Evolutionary conservation across 2,797 vertebrate species (phyloP), one percentile per base, ranked within the genome.

Genomic region (Cirrhinus mrigala): DNA sequence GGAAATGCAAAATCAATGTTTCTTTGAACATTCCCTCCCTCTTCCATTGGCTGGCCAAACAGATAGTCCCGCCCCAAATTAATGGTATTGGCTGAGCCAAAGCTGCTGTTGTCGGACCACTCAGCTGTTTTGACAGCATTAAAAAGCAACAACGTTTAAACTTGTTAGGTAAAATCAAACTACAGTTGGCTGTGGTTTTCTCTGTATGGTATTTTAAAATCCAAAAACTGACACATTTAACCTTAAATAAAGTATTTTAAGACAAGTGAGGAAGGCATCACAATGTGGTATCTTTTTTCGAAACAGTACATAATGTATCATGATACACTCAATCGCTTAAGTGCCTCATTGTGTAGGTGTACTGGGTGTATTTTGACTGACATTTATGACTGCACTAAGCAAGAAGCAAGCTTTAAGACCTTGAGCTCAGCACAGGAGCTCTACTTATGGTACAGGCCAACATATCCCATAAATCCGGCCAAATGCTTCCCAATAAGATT

Each of bases 361-460:
- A 37, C 77, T 66, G 70, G 60, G 33, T 11, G 29, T 33, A 66
- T 24, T 74, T 48, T 74, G 56, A 84, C 58, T 84, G 86, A 84
- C 71, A 83, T 79, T 83, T 56, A 68, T 24, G 66, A 68, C 68
- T 87, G 27, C 46, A 40, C 64, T 33, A 7, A 68, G 37, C 37
- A 6, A 58, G 58, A 15, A 85, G 76, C n/a, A 12, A 79, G 76
- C 68, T 79, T 60, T 33, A 79, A 85, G 76, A 62, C 83, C 83
- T 85, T 79, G 66, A 85, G 54, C 54, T 62, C 52, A 52, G 83
- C 75, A 70, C 29, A 37, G 15, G 54, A 62, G 40, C n/a, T 11
- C 4, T 70, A 60, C 22, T 27, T 37, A 27, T 20, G 15, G 52
- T 52, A 24, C 75, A 33, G 27, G 68, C 52, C 44, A 24, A 50